Evolutionary conservation across 2,888 invertebrate genomes (phyloP), one percentile per base, ranked within the genome.

Genomic region (Tachina lurida): DNA sequence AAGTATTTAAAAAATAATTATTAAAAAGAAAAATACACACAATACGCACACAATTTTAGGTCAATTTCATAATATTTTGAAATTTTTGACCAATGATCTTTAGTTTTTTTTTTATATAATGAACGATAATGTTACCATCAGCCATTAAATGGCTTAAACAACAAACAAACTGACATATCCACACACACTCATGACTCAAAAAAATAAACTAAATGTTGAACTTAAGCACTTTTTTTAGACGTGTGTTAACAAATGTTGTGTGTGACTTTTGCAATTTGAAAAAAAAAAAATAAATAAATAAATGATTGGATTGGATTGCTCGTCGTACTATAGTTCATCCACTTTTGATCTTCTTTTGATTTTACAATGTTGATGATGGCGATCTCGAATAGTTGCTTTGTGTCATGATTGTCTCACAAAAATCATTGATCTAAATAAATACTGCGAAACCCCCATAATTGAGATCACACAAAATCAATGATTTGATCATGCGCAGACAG

Each of bases 291-390:
- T n/a, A n/a, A 41, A 15, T 1, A n/a, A 54, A 12, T 41, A n/a
- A 56, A 45, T 13, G 12, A 19, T 12, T 45, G 13, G 22, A 19
- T 12, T 45, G 13, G 22, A 15, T 45, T 13, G 54, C 7, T 31
- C 31, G 31, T 31, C 31, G 31, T 31, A 54, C n/a, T n/a, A n/a
- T n/a, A 49, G 41, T 67, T 60, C 52, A 67, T 68, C 17, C 60
- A 54, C 31, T 12, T 81, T 76, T 65, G 81, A 82, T 63, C 81
- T 60, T 75, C 75, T 81, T 70, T 52, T 49, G 60, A 65, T 56
- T 12, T 52, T 22, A 56, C 19, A 49, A 60, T 22, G 19, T 47
- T 62, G 49, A 56, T 74, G 52, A 52, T 41, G 68, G 19, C 54
- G 49, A 60, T 63, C 39, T 75, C 17, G 19, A 54, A 10, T 65